Evolutionary conservation across 2,888 invertebrate genomes (phyloP).

Genomic region (Lycocerus yunnanus): DNA sequence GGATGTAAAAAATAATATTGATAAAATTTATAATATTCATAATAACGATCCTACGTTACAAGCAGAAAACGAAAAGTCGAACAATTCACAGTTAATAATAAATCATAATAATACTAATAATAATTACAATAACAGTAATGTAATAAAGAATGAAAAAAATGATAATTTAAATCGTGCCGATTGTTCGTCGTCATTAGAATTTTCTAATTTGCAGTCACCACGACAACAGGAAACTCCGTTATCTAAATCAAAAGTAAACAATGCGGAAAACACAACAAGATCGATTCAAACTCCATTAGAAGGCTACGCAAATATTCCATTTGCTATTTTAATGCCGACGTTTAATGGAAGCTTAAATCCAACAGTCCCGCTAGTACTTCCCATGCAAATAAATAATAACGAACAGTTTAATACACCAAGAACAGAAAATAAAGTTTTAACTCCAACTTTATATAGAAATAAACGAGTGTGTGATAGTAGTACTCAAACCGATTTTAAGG

Average conservation of each 20-base stretch:
- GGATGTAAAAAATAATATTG: conserved; percentile 13
- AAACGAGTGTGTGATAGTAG: conserved; percentile 65
- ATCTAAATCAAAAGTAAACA: neutral
- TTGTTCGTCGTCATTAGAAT: neutral
- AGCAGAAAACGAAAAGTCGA: neutral
- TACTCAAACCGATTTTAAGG: conserved; percentile 67
- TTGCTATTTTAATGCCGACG: conserved; percentile 65
- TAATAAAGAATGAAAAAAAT: conserved; percentile 27
- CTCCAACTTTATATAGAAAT: conserved; percentile 61
- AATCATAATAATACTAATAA: conserved; percentile 16
- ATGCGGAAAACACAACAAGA: conserved; percentile 50
- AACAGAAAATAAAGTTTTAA: conserved; percentile 60
- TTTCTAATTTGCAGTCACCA: neutral
- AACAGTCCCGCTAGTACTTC: conserved; percentile 45
- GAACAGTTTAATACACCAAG: conserved; percentile 37
- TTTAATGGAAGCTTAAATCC: conserved; percentile 45
- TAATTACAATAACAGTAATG: conserved; percentile 14
- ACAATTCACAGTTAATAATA: conserved; percentile 8
- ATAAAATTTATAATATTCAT: neutral
- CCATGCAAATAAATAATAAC: conserved; percentile 37
- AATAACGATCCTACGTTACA: neutral
- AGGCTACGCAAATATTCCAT: conserved; percentile 57
- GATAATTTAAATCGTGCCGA: conserved; percentile 13
- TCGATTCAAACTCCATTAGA: conserved; percentile 55
- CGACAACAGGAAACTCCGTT: conserved; percentile 18